Conservation (phyloP, 2,888 invertebrate species). For the Pseudococcus viburni region DNA sequence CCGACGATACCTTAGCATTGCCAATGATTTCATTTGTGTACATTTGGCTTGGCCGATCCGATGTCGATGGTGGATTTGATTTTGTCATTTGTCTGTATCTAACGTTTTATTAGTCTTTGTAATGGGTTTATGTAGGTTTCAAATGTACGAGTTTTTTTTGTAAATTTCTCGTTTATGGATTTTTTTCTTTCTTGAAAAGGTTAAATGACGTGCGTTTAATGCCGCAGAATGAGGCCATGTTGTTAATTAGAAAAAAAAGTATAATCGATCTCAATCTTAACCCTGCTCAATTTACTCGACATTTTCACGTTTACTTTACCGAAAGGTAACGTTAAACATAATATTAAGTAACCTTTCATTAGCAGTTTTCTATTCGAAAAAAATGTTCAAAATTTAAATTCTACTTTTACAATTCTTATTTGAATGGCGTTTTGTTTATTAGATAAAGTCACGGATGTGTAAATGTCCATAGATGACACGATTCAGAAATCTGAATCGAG, state of each 20-base stretch:
- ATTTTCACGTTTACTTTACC: constrained; percentile 23
- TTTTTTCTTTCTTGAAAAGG: constrained; percentile 9
- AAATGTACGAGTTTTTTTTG: background rate
- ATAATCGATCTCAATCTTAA: background rate
- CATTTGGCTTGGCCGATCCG: background rate
- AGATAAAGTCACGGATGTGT: too few relatives aligned
- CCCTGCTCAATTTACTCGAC: background rate
- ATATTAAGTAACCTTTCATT: constrained; percentile 8
- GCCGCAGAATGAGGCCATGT: constrained; percentile 24
- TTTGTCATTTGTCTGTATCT: background rate
- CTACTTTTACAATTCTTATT: too few relatives aligned
- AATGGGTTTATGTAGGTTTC: constrained; percentile 18
- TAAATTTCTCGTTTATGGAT: background rate
- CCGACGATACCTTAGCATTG: background rate
- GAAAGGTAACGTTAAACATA: background rate
- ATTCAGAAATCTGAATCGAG: too few relatives aligned
- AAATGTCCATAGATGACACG: too few relatives aligned
- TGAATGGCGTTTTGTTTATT: too few relatives aligned
- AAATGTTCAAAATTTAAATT: too few relatives aligned
- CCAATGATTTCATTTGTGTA: constrained; percentile 7
- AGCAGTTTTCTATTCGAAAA: too few relatives aligned
- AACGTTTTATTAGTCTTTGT: background rate
- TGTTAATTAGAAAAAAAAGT: constrained; percentile 29
- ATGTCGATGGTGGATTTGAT: constrained; percentile 34
- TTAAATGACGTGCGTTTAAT: constrained; percentile 10